Base-by-base conservation (phyloP, 2,888 invertebrate genomes). In the Napeogenes inachia region DNA sequence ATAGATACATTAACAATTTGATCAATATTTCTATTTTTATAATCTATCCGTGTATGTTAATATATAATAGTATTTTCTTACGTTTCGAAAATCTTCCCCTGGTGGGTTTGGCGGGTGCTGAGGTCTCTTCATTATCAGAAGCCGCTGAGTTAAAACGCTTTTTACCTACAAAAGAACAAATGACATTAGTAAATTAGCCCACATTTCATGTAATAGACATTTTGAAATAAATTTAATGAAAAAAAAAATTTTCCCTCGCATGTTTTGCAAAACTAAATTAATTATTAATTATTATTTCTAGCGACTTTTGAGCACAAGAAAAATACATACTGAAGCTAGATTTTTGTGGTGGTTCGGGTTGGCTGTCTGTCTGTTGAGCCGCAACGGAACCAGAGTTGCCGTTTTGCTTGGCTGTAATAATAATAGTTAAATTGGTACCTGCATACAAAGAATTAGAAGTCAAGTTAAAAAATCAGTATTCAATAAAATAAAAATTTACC, bases 61-160 rank as follows among this genome's bases (percentile, higher is more conserved):
- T 21, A 21, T 56, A 61, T 57, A 38, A 32, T 62, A 21, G 13
- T 30, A 33, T 59, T 64, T 60, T 82, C 89, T 81, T 81, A 90
- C 89, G 87, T 78, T 80, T 82, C 69, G 85, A 84, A 72, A 91
- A 90, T 62, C 90, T 81, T 56, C 81, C 82, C 70, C 85, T 81
- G 73, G 73, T 82, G 45, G 85, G 81, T 59, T 89, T 89, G 30
- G 78, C 67, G 3, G 81, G 68, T 0, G 82, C 69, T 4, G 82
- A 69, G 0, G 82, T 77, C 0, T 87, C 88, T 13, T 89, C 90
- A 13, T 73, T 77, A 56, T 89, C 87, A 50, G 84, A 80, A 42
- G 82, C 77, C 2, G 82, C 73, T 60, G 75, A 80, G 73, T 84
- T 84, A 70, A 82, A 80, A 38, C 87, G 82, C 67, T 83, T 85